phyloP scores from a whole-genome alignment of 2,797 vertebrate genomes.

The Brotogeris chrysoptera region DNA sequence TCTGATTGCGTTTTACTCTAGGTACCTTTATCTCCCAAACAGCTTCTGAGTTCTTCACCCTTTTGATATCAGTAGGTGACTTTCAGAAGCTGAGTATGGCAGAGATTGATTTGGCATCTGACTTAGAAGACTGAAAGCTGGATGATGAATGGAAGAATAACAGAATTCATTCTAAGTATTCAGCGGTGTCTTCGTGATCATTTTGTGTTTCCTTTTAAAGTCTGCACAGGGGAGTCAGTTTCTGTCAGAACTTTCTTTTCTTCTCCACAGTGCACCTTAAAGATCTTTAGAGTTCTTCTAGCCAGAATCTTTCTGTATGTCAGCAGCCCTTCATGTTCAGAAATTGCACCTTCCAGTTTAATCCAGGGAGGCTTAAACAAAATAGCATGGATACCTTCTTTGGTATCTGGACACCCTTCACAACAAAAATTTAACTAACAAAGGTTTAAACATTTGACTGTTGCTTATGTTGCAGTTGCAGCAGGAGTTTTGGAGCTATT shows the following conservation, averaged over 20 bases:
- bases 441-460: not conserved
- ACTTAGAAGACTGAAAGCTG: not conserved
- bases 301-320: not conserved
- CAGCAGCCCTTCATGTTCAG: not conserved
- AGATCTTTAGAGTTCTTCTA: not conserved
- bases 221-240: not conserved
- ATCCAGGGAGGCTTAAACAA: not conserved
- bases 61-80: not conserved
- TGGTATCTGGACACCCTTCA: not conserved
- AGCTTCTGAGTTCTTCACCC: not conserved
- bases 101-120: not conserved
- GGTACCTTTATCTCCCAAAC: not conserved
- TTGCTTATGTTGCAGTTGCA: not conserved
- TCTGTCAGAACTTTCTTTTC: not conserved
- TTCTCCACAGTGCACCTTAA: not conserved
- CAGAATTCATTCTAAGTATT: not conserved
- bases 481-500: not conserved
- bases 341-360: not conserved
- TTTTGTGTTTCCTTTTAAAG: not conserved
- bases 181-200: not conserved
- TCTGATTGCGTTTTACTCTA: not conserved
- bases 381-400: rapidly evolving
- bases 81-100: not conserved
- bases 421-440: not conserved
- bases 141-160: not conserved